These are phyloP conservation scores for Drosophila basisetae DNA, from an alignment of 2,888 invertebrate genomes.

Conservation along the genomic window DNA sequence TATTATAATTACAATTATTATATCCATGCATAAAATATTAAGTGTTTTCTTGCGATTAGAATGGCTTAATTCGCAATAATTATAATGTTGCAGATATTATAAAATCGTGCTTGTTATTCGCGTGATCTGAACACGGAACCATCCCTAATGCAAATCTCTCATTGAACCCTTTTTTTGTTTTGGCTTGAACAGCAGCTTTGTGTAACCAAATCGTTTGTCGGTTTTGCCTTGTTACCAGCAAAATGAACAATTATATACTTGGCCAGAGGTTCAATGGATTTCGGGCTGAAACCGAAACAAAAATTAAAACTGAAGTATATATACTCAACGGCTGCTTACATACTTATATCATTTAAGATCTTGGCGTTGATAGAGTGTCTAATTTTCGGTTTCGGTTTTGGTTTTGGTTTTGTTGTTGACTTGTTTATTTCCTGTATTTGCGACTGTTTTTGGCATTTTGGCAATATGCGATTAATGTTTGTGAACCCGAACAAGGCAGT, in stretches of 20 bases:
- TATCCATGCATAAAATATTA: not conserved
- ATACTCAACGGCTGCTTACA: conserved; percentile 41
- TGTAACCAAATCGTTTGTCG: conserved; percentile 51
- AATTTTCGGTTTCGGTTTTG: not conserved
- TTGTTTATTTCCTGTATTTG: conserved; percentile 58
- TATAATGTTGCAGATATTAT: too few species aligned
- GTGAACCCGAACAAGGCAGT: conserved; percentile 26
- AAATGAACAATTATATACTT: conserved; percentile 50
- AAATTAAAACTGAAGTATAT: conserved; percentile 28
- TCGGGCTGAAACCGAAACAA: conserved; percentile 4
- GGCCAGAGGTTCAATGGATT: conserved; percentile 51
- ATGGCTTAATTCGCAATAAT: not conserved
- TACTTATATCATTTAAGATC: conserved; percentile 52
- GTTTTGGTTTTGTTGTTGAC: not conserved
- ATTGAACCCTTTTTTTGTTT: conserved; percentile 15
- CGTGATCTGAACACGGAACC: conserved; percentile 21
- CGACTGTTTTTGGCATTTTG: conserved; percentile 41
- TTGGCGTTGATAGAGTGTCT: conserved; percentile 73
- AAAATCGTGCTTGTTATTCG: not conserved
- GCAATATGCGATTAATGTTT: conserved; percentile 57
- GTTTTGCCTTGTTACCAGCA: conserved; percentile 35
- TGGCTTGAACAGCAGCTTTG: conserved; percentile 43
- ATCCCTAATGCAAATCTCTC: conserved; percentile 36
- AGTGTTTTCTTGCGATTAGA: not conserved
- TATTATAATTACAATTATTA: not conserved